phyloP scores from a whole-genome alignment of 2,888 invertebrate species.

The Lutraria lutraria region DNA sequence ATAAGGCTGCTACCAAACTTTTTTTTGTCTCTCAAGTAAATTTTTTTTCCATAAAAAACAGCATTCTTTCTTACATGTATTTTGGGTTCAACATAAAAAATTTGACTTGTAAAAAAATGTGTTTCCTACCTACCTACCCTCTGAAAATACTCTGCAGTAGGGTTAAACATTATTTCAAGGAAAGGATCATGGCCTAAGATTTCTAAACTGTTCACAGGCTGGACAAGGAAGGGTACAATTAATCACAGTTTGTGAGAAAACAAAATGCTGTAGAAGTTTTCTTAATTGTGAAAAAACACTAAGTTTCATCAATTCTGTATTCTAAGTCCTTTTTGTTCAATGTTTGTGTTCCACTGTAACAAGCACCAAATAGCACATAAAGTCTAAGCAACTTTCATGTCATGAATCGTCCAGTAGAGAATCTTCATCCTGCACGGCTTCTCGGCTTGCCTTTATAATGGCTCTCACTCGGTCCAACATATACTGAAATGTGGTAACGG shows the following conservation, averaged over 20 bases:
- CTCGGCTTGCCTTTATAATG: slow-evolving; percentile 75
- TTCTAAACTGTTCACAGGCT: background rate
- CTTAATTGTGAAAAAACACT: too few relatives aligned
- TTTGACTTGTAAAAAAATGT: too few relatives aligned
- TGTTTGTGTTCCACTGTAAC: background rate
- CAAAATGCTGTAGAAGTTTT: too few relatives aligned
- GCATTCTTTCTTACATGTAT: too few relatives aligned
- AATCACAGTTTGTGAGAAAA: background rate
- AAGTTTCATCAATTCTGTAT: background rate
- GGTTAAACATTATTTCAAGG: too few relatives aligned
- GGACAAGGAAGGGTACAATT: background rate
- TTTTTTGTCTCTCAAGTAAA: too few relatives aligned
- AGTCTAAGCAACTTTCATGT: background rate
- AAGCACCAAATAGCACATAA: background rate
- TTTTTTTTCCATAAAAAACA: too few relatives aligned
- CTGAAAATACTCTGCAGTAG: too few relatives aligned
- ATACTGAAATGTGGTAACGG: slow-evolving; percentile 70
- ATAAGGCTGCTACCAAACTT: too few relatives aligned
- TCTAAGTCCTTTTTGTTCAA: background rate
- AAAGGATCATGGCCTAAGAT: too few relatives aligned
- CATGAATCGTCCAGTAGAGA: slow-evolving; percentile 52
- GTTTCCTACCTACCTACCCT: too few relatives aligned
- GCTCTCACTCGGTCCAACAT: slow-evolving; percentile 76
- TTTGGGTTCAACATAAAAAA: too few relatives aligned
- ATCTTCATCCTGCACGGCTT: slow-evolving; percentile 72